phyloP scores from a whole-genome alignment of 2,113 vertebrate species.

The Bujurquina vittata region DNA sequence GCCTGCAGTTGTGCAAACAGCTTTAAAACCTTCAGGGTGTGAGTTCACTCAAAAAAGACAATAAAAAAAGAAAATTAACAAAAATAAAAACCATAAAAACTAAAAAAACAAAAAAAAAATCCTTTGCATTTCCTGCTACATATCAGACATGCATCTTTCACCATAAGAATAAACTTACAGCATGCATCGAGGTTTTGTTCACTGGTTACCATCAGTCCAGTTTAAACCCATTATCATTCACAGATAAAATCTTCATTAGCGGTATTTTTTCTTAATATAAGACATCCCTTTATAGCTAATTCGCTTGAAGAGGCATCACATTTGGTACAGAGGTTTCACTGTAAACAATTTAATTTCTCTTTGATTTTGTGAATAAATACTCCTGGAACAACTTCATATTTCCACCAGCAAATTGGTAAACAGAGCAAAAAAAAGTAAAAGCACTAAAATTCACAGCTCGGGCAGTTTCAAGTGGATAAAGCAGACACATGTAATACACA shows the following conservation, averaged over 20 bases:
- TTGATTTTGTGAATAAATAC: constrained; percentile 65
- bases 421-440: not conserved
- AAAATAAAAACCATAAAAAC: constrained; percentile 14
- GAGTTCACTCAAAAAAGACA: constrained; percentile 2
- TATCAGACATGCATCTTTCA: constrained; percentile 26
- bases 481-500: constrained; percentile 27
- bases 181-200: constrained; percentile 48
- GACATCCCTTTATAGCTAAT: constrained; percentile 60
- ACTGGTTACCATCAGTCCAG: constrained; percentile 35
- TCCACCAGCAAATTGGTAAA: constrained; percentile 7
- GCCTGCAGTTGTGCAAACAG: not conserved
- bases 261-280: constrained; percentile 75
- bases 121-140: constrained; percentile 49
- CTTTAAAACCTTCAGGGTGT: not conserved
- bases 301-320: constrained; percentile 55
- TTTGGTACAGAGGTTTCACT: constrained; percentile 46
- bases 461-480: constrained; percentile 56
- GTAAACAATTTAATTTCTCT: constrained; percentile 66
- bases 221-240: constrained; percentile 46
- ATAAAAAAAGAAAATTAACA: constrained; percentile 19
- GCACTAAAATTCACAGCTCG: constrained; percentile 42
- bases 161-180: constrained; percentile 46
- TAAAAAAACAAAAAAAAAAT: not conserved
- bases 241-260: constrained; percentile 43
- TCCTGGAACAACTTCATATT: constrained; percentile 53